Evolutionary conservation across 2,888 invertebrate species (phyloP), one percentile per base, ranked within the genome.

Genomic region (Mayetiola destructor): DNA sequence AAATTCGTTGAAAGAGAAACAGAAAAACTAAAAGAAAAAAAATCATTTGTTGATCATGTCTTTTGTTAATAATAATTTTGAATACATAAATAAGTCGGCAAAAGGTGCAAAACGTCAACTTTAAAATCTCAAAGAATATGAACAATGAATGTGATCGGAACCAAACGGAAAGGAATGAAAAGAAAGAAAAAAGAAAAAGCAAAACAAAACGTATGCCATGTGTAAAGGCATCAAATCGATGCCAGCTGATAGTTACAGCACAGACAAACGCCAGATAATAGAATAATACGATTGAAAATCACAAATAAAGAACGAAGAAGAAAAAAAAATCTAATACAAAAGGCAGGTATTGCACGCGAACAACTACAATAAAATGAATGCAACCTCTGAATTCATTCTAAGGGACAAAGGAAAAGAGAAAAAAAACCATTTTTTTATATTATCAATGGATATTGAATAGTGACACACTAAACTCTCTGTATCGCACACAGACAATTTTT

Each of bases 221-320:
- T 48, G 48, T 27, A 23, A 32, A 27, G 23, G 48, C 5, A 48
- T 27, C 27, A 16, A 48, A 48, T 27, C n/a, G 23, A 12, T 48
- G 48, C 48, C 48, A 48, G 48, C 48, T 48, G 48, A 48, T 48
- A 48, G 48, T 48, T 48, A n/a, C n/a, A n/a, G n/a, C 48, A 48
- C 48, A 48, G 3, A 16, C 27, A 10, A 39, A 21, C 5, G n/a
- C 27, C 14, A 27, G 27, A 27, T 14, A n/a, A n/a, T n/a, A n/a
- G n/a, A n/a, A 27, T 27, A 27, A 9, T 27, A 48, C 48, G 23
- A 42, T 23, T 42, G 4, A 8, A 3, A 42, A 42, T 12, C 9
- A 18, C 16, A 39, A 39, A 12, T 5, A 39, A 39, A 3, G 18
- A 40, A 40, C 10, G 4, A 3, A 21, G 21, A 40, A n/a, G 23